Percentiles rank a stretch among this genome's conserved stretches.
Evolutionary conservation across 2,113 vertebrate species (phyloP).

Genomic region (Phainopepla nitens): DNA sequence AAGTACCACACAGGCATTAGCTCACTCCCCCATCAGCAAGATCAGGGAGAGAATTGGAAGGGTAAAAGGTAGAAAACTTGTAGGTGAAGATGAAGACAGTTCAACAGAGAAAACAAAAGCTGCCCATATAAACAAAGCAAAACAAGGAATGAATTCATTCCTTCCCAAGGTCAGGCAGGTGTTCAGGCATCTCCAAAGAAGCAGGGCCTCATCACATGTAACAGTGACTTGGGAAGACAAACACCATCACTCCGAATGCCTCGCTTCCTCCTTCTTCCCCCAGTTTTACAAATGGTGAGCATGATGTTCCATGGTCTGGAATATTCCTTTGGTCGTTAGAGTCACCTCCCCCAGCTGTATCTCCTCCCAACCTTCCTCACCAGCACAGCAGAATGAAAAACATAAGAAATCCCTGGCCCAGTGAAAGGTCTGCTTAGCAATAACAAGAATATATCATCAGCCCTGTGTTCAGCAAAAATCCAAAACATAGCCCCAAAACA

Average conservation of each 20-base stretch:
- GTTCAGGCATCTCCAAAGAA: not conserved
- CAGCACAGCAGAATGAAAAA: not conserved
- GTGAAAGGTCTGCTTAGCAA: not conserved
- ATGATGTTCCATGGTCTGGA: not conserved
- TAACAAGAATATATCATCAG: not conserved
- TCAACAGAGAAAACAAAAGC: not conserved
- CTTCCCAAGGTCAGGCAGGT: not conserved
- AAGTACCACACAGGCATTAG: not conserved
- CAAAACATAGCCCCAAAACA: not conserved
- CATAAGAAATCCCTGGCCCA: not conserved
- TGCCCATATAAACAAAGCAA: not conserved
- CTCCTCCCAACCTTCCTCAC: not conserved
- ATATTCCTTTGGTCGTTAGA: not conserved
- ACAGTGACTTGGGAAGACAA: not conserved
- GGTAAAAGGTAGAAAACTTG: not conserved
- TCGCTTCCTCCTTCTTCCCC: not conserved
- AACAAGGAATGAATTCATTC: not conserved
- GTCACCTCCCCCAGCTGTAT: not conserved
- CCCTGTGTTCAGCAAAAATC: not conserved
- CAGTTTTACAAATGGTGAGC: not conserved
- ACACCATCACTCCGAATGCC: not conserved
- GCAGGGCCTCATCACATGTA: too few relatives aligned
- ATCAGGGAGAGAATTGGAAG: not conserved
- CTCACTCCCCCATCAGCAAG: not conserved
- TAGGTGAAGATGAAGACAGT: not conserved